Evolutionary conservation across 1,140 invertebrate genomes (phyloP).

Genomic region (Elymnias hypermnestra): DNA sequence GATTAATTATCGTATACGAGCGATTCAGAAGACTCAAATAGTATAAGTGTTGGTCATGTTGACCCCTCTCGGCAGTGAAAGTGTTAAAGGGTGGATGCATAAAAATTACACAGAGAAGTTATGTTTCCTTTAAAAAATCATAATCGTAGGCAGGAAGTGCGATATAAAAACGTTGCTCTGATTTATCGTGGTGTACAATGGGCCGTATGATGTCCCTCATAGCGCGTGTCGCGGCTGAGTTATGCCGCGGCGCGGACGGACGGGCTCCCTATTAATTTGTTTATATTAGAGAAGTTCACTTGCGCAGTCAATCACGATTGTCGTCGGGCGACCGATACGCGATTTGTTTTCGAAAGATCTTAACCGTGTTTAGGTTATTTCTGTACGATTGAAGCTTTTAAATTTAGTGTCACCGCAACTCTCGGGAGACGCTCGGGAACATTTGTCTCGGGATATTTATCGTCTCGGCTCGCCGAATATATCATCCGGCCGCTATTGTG

Average conservation of each 20-base stretch:
- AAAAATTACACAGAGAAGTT: slow-evolving; percentile 48
- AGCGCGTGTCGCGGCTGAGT: not conserved
- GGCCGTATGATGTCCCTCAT: not conserved
- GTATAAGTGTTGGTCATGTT: too few relatives aligned
- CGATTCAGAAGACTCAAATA: too few relatives aligned
- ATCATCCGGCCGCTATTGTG: slow-evolving; percentile 67
- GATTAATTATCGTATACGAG: too few relatives aligned
- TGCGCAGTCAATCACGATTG: slow-evolving; percentile 72
- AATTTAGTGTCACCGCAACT: slow-evolving; percentile 72
- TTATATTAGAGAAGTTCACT: slow-evolving; percentile 72
- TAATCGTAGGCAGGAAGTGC: slow-evolving; percentile 55
- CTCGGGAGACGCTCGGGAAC: slow-evolving; percentile 66
- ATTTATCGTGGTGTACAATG: too few relatives aligned
- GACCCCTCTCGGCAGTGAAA: too few relatives aligned
- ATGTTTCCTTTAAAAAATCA: slow-evolving; percentile 53
- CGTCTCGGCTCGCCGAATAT: slow-evolving; percentile 58
- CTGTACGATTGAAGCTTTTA: slow-evolving; percentile 73
- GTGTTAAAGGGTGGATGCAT: too few relatives aligned
- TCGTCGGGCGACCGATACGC: slow-evolving; percentile 66
- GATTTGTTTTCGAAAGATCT: slow-evolving; percentile 74
- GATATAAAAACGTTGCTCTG: slow-evolving; percentile 36
- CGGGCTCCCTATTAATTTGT: slow-evolving; percentile 72
- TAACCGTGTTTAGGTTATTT: slow-evolving; percentile 73
- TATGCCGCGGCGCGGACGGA: slow-evolving; percentile 29
- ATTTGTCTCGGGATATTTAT: slow-evolving; percentile 75